These are phyloP conservation scores for Vanessa atalanta DNA, from an alignment of 1,140 invertebrate genomes.

Conservation along the genomic window DNA sequence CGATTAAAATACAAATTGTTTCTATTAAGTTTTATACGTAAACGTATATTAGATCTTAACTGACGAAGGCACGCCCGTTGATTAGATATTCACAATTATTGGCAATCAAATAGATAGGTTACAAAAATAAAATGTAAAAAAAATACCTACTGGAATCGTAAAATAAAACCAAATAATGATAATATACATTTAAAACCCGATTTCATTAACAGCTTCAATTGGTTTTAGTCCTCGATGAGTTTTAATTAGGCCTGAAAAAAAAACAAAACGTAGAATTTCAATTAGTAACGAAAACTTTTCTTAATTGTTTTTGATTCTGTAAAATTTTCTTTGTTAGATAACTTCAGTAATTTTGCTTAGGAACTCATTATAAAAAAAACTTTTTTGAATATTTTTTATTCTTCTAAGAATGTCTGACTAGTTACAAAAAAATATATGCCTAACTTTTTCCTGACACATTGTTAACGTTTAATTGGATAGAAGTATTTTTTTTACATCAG, in stretches of 20 bases:
- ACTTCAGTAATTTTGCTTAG: neutral
- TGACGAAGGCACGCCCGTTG: too few species aligned
- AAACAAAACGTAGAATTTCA: slow-evolving; percentile 21
- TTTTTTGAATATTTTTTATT: too few species aligned
- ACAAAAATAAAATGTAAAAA: neutral
- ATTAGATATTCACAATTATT: too few species aligned
- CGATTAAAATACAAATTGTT: too few species aligned
- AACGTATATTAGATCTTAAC: too few species aligned
- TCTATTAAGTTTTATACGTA: too few species aligned
- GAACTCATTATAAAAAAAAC: neutral
- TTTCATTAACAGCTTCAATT: slow-evolving; percentile 28
- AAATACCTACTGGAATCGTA: neutral
- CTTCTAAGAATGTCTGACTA: too few species aligned
- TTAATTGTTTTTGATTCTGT: slow-evolving; percentile 6
- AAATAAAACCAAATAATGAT: neutral
- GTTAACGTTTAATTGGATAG: too few species aligned
- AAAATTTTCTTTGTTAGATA: slow-evolving; percentile 2
- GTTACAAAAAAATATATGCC: too few species aligned
- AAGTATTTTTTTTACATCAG: too few species aligned
- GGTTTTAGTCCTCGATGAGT: slow-evolving; percentile 21
- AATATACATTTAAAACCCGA: neutral
- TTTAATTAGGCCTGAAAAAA: slow-evolving; percentile 25
- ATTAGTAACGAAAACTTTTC: slow-evolving; percentile 24
- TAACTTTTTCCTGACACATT: too few species aligned
- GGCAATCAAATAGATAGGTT: neutral